Percentiles rank a stretch among this genome's conserved stretches.
Conservation (phyloP, 2,797 vertebrate genomes). For the Anas capensis region DNA sequence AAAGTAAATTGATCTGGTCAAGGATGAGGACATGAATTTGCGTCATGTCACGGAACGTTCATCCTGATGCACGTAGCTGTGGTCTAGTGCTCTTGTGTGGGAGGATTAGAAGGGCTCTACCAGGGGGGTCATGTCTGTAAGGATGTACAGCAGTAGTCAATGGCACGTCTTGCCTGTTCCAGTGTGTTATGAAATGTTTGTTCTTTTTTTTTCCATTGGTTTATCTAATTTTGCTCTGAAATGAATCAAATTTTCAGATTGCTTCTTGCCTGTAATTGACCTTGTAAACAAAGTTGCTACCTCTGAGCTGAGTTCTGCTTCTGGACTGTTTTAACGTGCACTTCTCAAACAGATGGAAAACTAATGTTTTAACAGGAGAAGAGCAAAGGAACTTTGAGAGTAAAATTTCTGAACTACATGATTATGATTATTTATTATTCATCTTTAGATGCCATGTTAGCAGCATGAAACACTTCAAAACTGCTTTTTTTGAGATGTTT, state of each 20-base stretch:
- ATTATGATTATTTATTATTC: not conserved
- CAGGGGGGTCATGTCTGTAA: not conserved
- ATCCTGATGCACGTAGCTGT: rapidly evolving
- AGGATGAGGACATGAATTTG: not conserved
- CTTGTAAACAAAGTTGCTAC: not conserved
- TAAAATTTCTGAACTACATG: not conserved
- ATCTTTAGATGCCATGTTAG: not conserved
- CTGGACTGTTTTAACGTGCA: not conserved
- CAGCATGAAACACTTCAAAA: not conserved
- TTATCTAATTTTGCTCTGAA: not conserved
- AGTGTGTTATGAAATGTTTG: not conserved
- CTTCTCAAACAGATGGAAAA: not conserved
- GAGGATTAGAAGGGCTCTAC: not conserved
- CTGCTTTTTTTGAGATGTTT: not conserved
- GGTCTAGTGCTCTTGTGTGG: not conserved
- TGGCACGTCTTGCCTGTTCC: not conserved
- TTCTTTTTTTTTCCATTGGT: not conserved
- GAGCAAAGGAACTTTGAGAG: not conserved
- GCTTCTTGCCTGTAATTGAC: not conserved
- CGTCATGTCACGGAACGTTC: not conserved
- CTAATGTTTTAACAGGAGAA: not conserved
- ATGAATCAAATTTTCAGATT: not conserved
- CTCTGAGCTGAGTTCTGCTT: not conserved
- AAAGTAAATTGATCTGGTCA: not conserved
- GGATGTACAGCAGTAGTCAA: not conserved